A percentile compares a stretch with the other conserved stretches of the same genome.
These are phyloP conservation scores for Siderastrea siderea DNA, from an alignment of 92 coral and sea anemone genomes.

Conservation along the genomic window DNA sequence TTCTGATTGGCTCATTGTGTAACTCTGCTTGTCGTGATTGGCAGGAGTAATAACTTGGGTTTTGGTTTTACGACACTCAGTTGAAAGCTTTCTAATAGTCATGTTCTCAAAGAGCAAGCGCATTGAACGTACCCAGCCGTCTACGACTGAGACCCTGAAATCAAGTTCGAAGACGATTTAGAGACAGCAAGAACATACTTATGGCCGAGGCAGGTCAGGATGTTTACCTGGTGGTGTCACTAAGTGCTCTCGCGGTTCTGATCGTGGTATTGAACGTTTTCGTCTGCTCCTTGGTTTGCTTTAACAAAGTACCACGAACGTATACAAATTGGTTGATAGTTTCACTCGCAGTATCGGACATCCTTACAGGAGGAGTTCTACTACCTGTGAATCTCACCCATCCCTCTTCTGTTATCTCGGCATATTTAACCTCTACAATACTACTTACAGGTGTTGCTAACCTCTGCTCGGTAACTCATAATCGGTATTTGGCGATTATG, in stretches of 20 bases:
- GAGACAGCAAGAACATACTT: too few relatives aligned
- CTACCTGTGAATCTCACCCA: conserved; percentile 63
- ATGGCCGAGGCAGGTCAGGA: background rate
- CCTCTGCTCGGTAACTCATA: conserved; percentile 42
- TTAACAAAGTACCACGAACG: conserved; percentile 65
- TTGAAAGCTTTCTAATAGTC: too few relatives aligned
- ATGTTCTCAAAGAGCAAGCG: too few relatives aligned
- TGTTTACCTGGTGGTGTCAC: conserved; percentile 36
- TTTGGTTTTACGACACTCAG: too few relatives aligned
- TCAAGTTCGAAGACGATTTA: too few relatives aligned
- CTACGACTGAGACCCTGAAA: too few relatives aligned
- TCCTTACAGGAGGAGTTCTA: conserved; percentile 72
- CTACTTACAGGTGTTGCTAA: conserved; percentile 73
- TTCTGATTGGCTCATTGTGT: too few relatives aligned
- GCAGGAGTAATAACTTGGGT: too few relatives aligned
- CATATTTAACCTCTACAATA: conserved; percentile 51
- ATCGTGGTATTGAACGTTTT: conserved; percentile 68
- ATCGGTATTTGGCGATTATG: conserved; percentile 73
- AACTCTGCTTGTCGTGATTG: too few relatives aligned
- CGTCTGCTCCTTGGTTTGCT: conserved; percentile 71
- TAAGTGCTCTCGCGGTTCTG: conserved; percentile 47
- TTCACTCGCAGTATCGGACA: conserved; percentile 73
- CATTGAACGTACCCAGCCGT: too few relatives aligned
- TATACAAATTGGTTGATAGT: conserved; percentile 45
- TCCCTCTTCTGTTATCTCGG: conserved; percentile 61